phyloP scores from a whole-genome alignment of 2,113 vertebrate species.

The Cynopterus brachyotis region DNA sequence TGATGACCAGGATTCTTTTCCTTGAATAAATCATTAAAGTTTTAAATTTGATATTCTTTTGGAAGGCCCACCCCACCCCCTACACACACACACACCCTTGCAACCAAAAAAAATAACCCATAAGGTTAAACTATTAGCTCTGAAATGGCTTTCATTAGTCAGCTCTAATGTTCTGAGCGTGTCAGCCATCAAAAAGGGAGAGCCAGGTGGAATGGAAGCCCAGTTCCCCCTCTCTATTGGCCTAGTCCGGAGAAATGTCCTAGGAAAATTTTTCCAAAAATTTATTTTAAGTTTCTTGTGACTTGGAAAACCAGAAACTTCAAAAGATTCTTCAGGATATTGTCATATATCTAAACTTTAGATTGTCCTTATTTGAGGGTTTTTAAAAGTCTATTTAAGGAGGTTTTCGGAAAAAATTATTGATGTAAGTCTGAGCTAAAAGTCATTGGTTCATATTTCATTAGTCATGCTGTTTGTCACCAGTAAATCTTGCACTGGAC shows the following conservation, averaged over 20 bases:
- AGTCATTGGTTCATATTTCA: slow-evolving; percentile 56
- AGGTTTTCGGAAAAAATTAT: slow-evolving; percentile 11
- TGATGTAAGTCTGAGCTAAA: slow-evolving; percentile 25
- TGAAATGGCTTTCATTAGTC: not conserved
- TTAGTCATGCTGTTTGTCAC: slow-evolving; percentile 22
- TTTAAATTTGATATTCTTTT: slow-evolving; percentile 46
- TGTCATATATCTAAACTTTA: slow-evolving; percentile 26
- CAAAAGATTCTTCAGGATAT: not conserved
- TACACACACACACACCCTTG: not conserved
- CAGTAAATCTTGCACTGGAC: slow-evolving; percentile 2
- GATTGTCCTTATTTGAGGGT: not conserved
- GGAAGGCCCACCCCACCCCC: not conserved
- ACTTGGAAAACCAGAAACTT: slow-evolving; percentile 12
- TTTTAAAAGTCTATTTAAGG: not conserved
- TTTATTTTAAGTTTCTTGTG: slow-evolving; percentile 15
- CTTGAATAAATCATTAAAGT: slow-evolving; percentile 31
- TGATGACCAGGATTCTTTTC: slow-evolving; percentile 29
- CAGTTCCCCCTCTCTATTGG: not conserved
- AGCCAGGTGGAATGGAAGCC: not conserved
- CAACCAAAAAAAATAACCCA: slow-evolving; percentile 30
- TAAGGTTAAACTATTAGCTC: slow-evolving; percentile 21
- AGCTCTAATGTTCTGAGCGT: not conserved
- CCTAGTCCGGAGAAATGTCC: not conserved
- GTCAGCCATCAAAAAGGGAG: not conserved
- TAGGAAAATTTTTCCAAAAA: not conserved